Evolutionary conservation across 2,888 invertebrate species (phyloP).

Genomic region (Dorcus parallelipipedus): DNA sequence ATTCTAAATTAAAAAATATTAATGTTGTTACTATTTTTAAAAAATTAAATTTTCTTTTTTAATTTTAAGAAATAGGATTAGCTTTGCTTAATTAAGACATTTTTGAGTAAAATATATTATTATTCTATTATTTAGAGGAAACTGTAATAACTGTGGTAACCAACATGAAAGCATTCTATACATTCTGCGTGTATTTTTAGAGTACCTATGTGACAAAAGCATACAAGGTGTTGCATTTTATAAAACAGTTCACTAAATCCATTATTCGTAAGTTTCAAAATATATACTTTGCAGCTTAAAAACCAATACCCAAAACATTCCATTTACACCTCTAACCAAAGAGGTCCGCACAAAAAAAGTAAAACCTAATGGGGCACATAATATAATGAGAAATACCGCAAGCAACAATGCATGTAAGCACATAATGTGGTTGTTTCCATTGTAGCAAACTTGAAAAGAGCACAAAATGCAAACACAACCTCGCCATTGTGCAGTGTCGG

Average conservation of each 20-base stretch:
- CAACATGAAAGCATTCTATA: too few species aligned
- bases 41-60: too few species aligned
- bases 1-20: too few species aligned
- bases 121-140: too few species aligned
- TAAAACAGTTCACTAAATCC: not conserved
- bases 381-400: conserved; percentile 28
- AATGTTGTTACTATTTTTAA: too few species aligned
- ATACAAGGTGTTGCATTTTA: conserved; percentile 17
- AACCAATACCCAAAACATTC: conserved; percentile 20
- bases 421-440: conserved; percentile 40
- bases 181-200: too few species aligned
- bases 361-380: conserved; percentile 35
- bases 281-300: conserved; percentile 4
- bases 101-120: too few species aligned
- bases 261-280: not conserved
- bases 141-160: too few species aligned
- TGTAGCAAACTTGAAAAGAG: conserved; percentile 42
- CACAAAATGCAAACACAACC: conserved; percentile 36
- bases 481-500: conserved; percentile 22
- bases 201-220: too few species aligned
- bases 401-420: conserved; percentile 28
- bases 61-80: too few species aligned
- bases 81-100: too few species aligned
- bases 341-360: conserved; percentile 24
- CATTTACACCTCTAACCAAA: conserved; percentile 21